A percentile compares a stretch with the other conserved stretches of the same genome.
These are phyloP conservation scores for Forbesichthys papilliferus DNA, from an alignment of 2,113 vertebrate species.

Conservation along the genomic window DNA sequence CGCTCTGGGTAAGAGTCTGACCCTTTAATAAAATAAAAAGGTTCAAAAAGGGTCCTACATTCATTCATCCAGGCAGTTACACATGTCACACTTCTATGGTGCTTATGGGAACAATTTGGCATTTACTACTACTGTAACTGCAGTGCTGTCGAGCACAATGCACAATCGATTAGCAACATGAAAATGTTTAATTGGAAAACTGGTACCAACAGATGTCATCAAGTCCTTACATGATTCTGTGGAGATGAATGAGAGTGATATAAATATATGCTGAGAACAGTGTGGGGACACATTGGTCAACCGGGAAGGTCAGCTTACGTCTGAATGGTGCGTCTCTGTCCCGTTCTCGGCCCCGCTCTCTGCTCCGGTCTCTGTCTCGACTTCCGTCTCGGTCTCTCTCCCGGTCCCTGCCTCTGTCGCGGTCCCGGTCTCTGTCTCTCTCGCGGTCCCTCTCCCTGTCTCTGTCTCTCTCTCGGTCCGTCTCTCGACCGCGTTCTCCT, in stretches of 20 bases:
- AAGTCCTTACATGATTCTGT: not conserved
- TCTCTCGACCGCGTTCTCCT: conserved; percentile 53
- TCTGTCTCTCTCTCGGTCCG: conserved; percentile 28
- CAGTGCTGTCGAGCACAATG: not conserved
- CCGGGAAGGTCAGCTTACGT: conserved; percentile 67
- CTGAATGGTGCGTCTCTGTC: conserved; percentile 74
- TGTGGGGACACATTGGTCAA: too few species aligned
- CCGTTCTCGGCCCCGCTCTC: conserved; percentile 23
- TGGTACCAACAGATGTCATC: not conserved
- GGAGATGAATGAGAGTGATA: not conserved
- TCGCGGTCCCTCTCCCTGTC: conserved; percentile 67
- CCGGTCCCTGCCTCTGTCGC: conserved; percentile 68
- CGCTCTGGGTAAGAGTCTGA: conserved; percentile 88
- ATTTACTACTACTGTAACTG: not conserved
- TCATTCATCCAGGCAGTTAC: not conserved
- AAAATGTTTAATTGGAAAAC: too few species aligned
- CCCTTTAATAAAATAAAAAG: conserved; percentile 58
- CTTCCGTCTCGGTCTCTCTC: conserved; percentile 62
- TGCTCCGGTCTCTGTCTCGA: conserved; percentile 12
- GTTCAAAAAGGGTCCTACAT: not conserved
- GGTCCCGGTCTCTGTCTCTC: conserved; percentile 55
- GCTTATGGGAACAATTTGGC: not conserved
- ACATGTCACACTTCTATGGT: not conserved
- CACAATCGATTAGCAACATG: too few species aligned
- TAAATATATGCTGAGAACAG: not conserved